Evolutionary conservation across 2,797 vertebrate genomes (phyloP).

Genomic region (Petrocephalus sullivani): DNA sequence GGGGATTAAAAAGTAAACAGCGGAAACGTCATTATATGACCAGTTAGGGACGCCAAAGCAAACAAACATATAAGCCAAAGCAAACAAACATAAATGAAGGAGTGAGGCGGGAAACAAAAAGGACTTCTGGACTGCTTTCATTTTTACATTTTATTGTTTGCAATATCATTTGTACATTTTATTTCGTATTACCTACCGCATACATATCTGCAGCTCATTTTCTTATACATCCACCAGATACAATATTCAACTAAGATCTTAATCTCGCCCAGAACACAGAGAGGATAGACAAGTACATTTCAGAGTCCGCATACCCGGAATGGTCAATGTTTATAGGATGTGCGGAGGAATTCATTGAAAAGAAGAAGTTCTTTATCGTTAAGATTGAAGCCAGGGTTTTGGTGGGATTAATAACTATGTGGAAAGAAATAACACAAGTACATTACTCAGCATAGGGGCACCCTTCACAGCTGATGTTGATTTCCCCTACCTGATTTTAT

Average conservation of each 20-base stretch:
- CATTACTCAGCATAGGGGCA: background rate
- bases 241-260: background rate
- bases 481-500: background rate
- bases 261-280: background rate
- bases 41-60: background rate
- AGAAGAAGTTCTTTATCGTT: background rate
- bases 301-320: background rate
- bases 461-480: background rate
- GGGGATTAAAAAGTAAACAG: background rate
- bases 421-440: background rate
- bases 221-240: background rate
- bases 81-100: background rate
- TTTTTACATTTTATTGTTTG: background rate
- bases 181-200: background rate
- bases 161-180: background rate
- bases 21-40: background rate
- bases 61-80: background rate
- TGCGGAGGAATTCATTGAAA: background rate
- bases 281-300: background rate
- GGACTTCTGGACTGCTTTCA: background rate
- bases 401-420: background rate
- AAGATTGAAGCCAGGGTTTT: background rate
- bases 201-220: background rate
- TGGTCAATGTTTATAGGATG: constrained; percentile 14
- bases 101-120: background rate